A percentile compares a stretch with the other conserved stretches of the same genome.
Conservation (phyloP, 92 coral and sea anemone genomes). For the Epizoanthus scotinus region DNA sequence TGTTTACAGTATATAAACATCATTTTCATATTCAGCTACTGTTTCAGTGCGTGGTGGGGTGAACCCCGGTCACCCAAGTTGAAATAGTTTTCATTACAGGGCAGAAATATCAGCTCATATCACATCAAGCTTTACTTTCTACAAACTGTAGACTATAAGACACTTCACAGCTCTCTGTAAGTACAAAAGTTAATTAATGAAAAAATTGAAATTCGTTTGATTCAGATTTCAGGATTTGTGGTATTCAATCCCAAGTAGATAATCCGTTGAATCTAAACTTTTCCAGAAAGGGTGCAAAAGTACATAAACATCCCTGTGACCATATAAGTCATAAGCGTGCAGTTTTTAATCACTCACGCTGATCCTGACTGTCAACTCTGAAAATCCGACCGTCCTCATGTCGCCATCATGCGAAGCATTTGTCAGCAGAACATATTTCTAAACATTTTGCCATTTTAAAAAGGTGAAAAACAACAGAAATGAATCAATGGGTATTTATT, state of each 20-base stretch:
- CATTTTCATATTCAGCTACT: background rate
- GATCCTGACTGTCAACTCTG: background rate
- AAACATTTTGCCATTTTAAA: background rate
- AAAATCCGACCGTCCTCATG: slow-evolving; percentile 13
- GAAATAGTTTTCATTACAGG: background rate
- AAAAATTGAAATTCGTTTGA: background rate
- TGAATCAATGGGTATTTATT: background rate
- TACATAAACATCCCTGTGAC: background rate
- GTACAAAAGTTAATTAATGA: background rate
- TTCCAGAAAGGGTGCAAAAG: background rate
- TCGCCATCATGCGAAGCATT: slow-evolving; percentile 29
- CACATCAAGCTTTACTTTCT: background rate
- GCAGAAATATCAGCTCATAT: background rate
- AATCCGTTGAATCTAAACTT: background rate
- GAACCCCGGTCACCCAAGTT: background rate
- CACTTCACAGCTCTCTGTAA: background rate
- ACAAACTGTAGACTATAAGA: background rate
- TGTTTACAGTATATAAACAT: background rate
- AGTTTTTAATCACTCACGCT: background rate
- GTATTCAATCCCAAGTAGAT: background rate
- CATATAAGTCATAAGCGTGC: background rate
- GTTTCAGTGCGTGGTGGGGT: background rate
- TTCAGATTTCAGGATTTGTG: background rate
- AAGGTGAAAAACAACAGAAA: slow-evolving; percentile 4
- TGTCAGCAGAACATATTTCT: slow-evolving; percentile 27